Evolutionary conservation across 1,140 invertebrate species (phyloP).

Genomic region (Sesamia nonagrioides): DNA sequence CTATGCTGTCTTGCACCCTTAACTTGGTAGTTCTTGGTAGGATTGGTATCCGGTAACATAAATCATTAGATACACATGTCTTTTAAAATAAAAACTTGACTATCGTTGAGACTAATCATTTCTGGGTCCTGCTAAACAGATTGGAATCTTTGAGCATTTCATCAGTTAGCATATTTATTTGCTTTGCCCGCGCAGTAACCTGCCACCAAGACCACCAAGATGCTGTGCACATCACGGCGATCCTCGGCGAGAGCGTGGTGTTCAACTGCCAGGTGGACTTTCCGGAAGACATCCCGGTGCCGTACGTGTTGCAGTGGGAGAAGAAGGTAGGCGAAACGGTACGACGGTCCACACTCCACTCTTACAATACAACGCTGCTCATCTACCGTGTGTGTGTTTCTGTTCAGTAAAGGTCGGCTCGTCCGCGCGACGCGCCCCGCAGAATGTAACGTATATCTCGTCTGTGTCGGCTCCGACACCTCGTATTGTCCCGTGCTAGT

Average conservation of each 20-base stretch:
- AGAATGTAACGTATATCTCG: slow-evolving; percentile 83
- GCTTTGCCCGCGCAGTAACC: slow-evolving; percentile 66
- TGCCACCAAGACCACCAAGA: slow-evolving; percentile 92
- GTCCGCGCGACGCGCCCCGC: slow-evolving; percentile 78
- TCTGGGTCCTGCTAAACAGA: neutral
- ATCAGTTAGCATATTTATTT: neutral
- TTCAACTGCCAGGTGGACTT: slow-evolving; percentile 99
- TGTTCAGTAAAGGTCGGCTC: slow-evolving; percentile 85
- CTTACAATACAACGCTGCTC: slow-evolving; percentile 88
- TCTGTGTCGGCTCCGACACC: slow-evolving; percentile 71
- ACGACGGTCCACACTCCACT: slow-evolving; percentile 93
- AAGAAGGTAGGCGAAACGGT: slow-evolving; percentile 98
- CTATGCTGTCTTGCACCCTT: neutral
- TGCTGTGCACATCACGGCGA: slow-evolving; percentile 98
- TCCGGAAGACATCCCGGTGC: slow-evolving; percentile 97
- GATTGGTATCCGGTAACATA: neutral
- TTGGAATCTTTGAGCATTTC: neutral
- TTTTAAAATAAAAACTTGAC: neutral
- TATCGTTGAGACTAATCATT: neutral
- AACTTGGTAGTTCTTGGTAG: no score
- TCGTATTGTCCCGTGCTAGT: slow-evolving; percentile 78
- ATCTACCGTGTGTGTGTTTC: slow-evolving; percentile 85
- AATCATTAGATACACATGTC: neutral
- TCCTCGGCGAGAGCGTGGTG: slow-evolving; percentile 97
- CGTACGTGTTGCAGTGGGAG: slow-evolving; percentile 99